phyloP scores from a whole-genome alignment of 2,113 vertebrate genomes.

The Pluvialis apricaria region DNA sequence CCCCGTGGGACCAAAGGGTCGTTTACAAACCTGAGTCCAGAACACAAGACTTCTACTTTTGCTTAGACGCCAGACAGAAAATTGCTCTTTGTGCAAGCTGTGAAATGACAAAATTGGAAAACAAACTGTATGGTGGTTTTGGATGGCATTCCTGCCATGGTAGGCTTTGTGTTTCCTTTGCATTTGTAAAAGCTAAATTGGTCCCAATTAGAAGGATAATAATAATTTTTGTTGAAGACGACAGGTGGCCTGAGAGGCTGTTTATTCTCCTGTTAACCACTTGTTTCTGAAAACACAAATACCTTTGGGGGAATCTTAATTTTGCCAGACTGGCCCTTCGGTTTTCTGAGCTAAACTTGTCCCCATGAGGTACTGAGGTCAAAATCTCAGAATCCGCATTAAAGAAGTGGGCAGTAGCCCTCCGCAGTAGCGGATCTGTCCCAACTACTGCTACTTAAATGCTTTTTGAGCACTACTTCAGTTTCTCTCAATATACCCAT shows the following conservation, averaged over 20 bases:
- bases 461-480: neutral
- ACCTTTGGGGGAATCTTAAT: neutral
- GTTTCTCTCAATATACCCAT: neutral
- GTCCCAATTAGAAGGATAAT: neutral
- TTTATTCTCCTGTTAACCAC: neutral
- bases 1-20: neutral
- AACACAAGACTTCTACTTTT: neutral
- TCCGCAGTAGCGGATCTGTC: neutral
- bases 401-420: neutral
- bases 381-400: neutral
- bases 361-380: neutral
- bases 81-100: neutral
- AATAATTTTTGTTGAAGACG: neutral
- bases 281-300: neutral
- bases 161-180: neutral
- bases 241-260: neutral
- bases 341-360: neutral
- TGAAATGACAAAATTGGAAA: constrained; percentile 38
- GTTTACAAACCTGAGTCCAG: neutral
- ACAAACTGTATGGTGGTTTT: constrained; percentile 22
- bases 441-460: neutral
- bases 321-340: neutral
- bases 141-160: neutral
- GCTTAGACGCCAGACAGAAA: neutral
- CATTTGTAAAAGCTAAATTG: neutral